A percentile compares a stretch with the other conserved stretches of the same genome.
phyloP scores from a whole-genome alignment of 2,797 vertebrate genomes.

The Pseudochromis fuscus region DNA sequence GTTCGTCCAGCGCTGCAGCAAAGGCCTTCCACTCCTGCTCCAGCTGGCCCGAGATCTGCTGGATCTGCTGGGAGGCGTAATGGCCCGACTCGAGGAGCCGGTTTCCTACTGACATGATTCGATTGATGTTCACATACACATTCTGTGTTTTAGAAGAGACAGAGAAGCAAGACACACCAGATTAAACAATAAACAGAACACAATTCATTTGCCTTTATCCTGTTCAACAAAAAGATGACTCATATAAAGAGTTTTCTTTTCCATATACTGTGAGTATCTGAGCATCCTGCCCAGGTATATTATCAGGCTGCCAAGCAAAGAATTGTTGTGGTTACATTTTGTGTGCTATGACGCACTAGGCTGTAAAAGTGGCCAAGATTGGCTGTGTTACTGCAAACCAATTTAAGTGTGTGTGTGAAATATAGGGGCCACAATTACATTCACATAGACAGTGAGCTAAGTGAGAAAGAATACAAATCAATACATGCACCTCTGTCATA shows the following conservation, averaged over 20 bases:
- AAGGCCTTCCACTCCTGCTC: constrained; percentile 99
- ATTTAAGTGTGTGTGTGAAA: constrained; percentile 26
- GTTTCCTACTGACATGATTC: constrained; percentile 98
- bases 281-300: constrained; percentile 11
- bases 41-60: constrained; percentile 96
- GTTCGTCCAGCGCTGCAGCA: constrained; percentile 96
- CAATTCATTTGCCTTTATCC: not conserved
- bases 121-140: constrained; percentile 99
- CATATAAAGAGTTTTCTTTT: not conserved
- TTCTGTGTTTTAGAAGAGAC: constrained; percentile 83
- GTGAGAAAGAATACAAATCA: constrained; percentile 18
- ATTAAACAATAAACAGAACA: not conserved
- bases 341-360: constrained; percentile 20
- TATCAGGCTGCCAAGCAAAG: constrained; percentile 11
- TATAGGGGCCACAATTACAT: constrained; percentile 19
- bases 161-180: not conserved
- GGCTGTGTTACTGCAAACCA: constrained; percentile 21
- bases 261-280: constrained; percentile 6
- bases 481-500: not conserved
- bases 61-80: constrained; percentile 98
- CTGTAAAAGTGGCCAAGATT: constrained; percentile 1
- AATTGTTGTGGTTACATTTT: constrained; percentile 13
- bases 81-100: constrained; percentile 97
- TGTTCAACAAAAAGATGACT: not conserved
- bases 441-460: constrained; percentile 3